Percentiles rank a stretch among this genome's conserved stretches.
Conservation (phyloP, 2,113 vertebrate genomes). For the Melanerpes formicivorus region DNA sequence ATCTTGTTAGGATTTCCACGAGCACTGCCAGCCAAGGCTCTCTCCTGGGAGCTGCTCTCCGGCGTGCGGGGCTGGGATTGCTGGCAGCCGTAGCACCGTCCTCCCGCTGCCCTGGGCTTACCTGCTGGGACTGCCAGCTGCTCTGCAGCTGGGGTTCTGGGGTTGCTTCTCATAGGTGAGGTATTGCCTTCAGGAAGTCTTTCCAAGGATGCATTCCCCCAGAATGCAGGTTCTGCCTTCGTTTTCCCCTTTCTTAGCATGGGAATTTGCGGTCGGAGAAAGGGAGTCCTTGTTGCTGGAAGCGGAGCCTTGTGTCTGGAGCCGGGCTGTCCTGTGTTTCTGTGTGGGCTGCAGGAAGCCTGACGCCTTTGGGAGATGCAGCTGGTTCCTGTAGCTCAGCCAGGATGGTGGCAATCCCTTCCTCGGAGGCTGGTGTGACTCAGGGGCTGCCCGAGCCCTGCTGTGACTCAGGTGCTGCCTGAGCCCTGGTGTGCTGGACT, state of each 20-base stretch:
- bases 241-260: fast-evolving
- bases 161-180: fast-evolving
- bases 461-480: neutral
- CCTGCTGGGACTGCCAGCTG: neutral
- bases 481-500: neutral
- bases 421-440: neutral
- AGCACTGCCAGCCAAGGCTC: neutral
- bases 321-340: fast-evolving
- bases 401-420: neutral
- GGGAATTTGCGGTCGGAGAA: neutral
- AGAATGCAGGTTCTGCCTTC: fast-evolving
- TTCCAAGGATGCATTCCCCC: fast-evolving
- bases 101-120: fast-evolving
- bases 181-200: fast-evolving
- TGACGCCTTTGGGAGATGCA: neutral
- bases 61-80: fast-evolving
- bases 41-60: neutral
- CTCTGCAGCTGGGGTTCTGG: neutral
- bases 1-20: conserved; percentile 50
- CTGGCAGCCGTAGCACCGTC: neutral
- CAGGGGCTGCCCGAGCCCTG: neutral
- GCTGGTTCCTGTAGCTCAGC: neutral
- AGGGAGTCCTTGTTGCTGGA: neutral
- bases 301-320: neutral
- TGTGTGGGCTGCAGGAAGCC: fast-evolving